Base-by-base conservation (phyloP, 1,140 invertebrate genomes). In the Atta texana region DNA sequence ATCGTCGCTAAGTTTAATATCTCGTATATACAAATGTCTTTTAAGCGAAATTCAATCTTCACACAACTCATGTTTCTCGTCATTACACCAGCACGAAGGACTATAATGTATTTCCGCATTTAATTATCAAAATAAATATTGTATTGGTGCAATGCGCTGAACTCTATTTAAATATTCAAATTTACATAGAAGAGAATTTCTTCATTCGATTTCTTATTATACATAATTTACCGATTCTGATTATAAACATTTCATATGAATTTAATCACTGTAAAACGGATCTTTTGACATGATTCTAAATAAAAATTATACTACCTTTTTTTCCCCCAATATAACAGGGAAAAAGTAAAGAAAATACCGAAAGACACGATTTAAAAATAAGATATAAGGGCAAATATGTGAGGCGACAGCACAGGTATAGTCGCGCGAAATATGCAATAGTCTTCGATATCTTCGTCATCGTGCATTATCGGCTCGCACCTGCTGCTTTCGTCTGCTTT, bases 151-250 rank as follows among this genome's bases (percentile, higher is more conserved):
- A 63, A 28, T 31, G 18, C 49, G 3, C 16, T n/a, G 16, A 49
- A 31, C 6, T 14, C 16, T 31, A 64, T 49, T 77, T 49, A 64
- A 39, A 64, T 77, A 64, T 77, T 77, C 24, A 44, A 64, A 77
- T 64, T 31, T 77, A 31, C 24, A 44, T 4, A 44, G 8, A 24
- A 39, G 14, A 49, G 39, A 77, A 24, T 57, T 63, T 63, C 14
- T 16, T 16, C 44, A 31, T 72, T 72, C 16, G 21, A 39, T 24
- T 7, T 51, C 24, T 51, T 16, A 31, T 21, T 39, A 12, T 16
- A 31, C 55, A 44, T 21, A 24, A 75, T 21, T 75, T 18, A 28
- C 1, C 2, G 14, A 18, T 44, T 3, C 10, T 21, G 2, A 24
- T 12, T 14, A 0, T 57, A 5, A 24, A 24, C 18, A 24, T 61